phyloP scores from a whole-genome alignment of 2,888 invertebrate genomes.

The Pseudolycoriella hygida region DNA sequence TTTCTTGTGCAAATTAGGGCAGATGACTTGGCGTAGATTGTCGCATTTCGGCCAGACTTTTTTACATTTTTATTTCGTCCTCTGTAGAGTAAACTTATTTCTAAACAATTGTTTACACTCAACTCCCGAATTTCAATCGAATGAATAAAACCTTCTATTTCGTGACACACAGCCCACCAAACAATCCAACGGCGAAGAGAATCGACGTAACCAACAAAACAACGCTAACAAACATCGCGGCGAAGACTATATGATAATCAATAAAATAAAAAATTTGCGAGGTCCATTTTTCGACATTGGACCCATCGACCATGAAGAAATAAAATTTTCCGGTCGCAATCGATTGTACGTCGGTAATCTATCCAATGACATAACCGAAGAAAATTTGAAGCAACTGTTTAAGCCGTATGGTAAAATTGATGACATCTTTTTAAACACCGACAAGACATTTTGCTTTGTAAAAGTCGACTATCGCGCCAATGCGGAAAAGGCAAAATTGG shows the following conservation, averaged over 20 bases:
- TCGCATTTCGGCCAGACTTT: too few species aligned
- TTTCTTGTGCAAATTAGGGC: too few species aligned
- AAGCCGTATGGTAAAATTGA: slow-evolving; percentile 76
- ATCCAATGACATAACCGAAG: slow-evolving; percentile 72
- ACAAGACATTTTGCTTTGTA: slow-evolving; percentile 93
- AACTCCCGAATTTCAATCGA: too few species aligned
- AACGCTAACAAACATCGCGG: slow-evolving; percentile 7
- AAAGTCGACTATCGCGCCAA: slow-evolving; percentile 78
- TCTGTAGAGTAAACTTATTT: too few species aligned
- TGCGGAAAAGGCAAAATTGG: slow-evolving; percentile 88
- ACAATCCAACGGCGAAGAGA: too few species aligned
- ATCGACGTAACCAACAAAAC: too few species aligned
- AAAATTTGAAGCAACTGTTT: slow-evolving; percentile 75
- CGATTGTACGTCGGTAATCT: slow-evolving; percentile 92
- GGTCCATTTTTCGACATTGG: slow-evolving; percentile 69
- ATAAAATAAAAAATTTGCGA: slow-evolving; percentile 48
- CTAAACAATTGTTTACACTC: too few species aligned
- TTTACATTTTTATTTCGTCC: too few species aligned
- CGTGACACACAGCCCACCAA: too few species aligned
- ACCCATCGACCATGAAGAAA: slow-evolving; percentile 52
- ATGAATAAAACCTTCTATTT: too few species aligned
- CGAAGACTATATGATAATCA: slow-evolving; percentile 42
- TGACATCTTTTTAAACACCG: slow-evolving; percentile 83
- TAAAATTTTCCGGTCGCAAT: slow-evolving; percentile 82
- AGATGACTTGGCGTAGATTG: too few species aligned